Base-by-base conservation (phyloP, 2,797 vertebrate species). In the Anabacerthia variegaticeps region DNA sequence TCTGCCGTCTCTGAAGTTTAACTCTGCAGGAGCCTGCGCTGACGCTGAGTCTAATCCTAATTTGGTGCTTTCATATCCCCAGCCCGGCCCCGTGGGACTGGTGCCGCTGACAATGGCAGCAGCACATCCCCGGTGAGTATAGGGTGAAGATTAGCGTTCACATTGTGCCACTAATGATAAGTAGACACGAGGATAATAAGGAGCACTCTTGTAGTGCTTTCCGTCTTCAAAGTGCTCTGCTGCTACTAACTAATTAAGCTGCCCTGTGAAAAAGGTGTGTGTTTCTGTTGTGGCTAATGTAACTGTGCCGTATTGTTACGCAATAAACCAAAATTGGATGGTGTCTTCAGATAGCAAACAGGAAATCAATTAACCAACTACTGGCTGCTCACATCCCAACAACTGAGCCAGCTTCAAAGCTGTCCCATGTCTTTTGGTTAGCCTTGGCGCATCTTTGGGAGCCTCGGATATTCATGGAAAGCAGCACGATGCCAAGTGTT, bases 1-100 rank as follows among this genome's bases (percentile, higher is more conserved):
- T 92, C 69, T 68, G 46, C 75, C 0, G 2, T 15, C 54, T 89
- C 69, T 80, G 65, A 80, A 71, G 75, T 96, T 94, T 77, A 96
- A 54, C 87, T 91, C 91, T 85, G 89, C 87, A 83, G 81, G 66
- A 94, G 43, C 87, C 76, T 72, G 46, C 55, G 73, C 81, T 78
- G 89, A 41, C 0, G 1, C 85, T 32, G 28, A 75, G 43, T 46
- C 75, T 58, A 84, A 88, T 78, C 85, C 54, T 37, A 20, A 43
- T 69, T 89, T 65, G 0, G 5, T 87, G 48, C 66, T 91, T 89
- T 81, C 15, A 41, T 63, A 63, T 84, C 44, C 46, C 34, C 74
- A 69, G 4, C 24, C 65, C 4, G 0, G 37, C 56, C 68, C 49
- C 0, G 7, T 39, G 72, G 80, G 68, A 19, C 63, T 32, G 49